Evolutionary conservation across 2,888 invertebrate species (phyloP).

Genomic region (Emmelina monodactyla): DNA sequence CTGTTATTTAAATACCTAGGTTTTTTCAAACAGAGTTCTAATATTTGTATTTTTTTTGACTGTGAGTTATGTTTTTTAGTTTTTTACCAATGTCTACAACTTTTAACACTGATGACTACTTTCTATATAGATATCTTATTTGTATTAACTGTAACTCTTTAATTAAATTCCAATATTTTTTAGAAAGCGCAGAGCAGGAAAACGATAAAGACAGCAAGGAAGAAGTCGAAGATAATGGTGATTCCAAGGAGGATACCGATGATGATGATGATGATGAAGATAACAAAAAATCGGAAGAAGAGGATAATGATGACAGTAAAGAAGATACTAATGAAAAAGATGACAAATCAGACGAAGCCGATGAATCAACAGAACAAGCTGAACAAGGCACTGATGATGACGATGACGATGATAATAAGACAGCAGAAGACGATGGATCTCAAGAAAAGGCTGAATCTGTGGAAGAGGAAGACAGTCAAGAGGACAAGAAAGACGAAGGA

Average conservation of each 20-base stretch:
- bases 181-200: background rate
- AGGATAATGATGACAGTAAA: constrained; percentile 27
- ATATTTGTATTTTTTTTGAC: background rate
- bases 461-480: constrained; percentile 25
- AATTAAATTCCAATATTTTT: background rate
- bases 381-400: constrained; percentile 16
- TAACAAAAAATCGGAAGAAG: constrained; percentile 22
- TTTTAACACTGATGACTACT: too few relatives aligned
- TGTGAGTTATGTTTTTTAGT: background rate
- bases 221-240: constrained; percentile 21
- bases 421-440: constrained; percentile 46
- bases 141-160: background rate
- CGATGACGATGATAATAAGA: constrained; percentile 23
- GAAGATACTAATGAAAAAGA: constrained; percentile 26
- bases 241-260: constrained; percentile 19
- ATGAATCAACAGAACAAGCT: constrained; percentile 25
- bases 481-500: constrained; percentile 26
- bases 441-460: constrained; percentile 49
- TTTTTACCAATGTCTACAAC: too few relatives aligned
- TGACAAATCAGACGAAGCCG: constrained; percentile 26
- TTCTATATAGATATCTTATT: too few relatives aligned
- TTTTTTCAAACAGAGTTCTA: background rate
- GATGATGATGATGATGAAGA: constrained; percentile 23
- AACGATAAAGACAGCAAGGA: constrained; percentile 35
- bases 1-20: constrained; percentile 1